These are phyloP conservation scores for Pangasianodon gigas DNA, from an alignment of 2,113 vertebrate species.

Conservation along the genomic window DNA sequence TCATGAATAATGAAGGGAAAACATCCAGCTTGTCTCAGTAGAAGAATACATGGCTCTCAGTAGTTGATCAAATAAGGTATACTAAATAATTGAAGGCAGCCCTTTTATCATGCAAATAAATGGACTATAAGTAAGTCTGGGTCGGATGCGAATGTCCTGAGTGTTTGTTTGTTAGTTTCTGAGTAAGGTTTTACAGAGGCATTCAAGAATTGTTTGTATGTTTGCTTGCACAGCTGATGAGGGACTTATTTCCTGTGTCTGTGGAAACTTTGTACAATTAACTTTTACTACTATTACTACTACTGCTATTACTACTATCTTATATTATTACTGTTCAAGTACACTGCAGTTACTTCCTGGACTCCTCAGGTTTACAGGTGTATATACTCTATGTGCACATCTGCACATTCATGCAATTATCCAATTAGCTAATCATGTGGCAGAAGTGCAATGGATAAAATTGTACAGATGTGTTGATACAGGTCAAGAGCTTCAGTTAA, in stretches of 20 bases:
- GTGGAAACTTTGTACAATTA: background rate
- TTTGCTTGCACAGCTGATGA: background rate
- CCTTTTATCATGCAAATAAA: constrained; percentile 80
- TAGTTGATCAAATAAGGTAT: constrained; percentile 77
- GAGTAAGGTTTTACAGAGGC: constrained; percentile 31
- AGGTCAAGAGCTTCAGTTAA: background rate
- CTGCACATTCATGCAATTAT: background rate
- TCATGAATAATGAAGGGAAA: constrained; percentile 79
- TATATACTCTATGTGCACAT: background rate
- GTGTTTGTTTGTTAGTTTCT: constrained; percentile 53
- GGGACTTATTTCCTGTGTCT: background rate
- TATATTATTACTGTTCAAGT: background rate
- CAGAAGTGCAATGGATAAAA: background rate
- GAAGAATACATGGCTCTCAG: constrained; percentile 70
- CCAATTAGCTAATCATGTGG: background rate
- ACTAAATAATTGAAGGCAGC: constrained; percentile 77
- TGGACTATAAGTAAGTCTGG: constrained; percentile 46
- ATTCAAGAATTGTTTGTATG: constrained; percentile 5
- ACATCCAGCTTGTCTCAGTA: constrained; percentile 74
- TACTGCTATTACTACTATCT: background rate
- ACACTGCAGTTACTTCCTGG: background rate
- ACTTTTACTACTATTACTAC: background rate
- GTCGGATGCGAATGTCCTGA: constrained; percentile 50
- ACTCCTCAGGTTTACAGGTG: background rate
- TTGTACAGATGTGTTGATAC: background rate